These are phyloP conservation scores for Ceratina japonica DNA, from an alignment of 1,140 invertebrate species.

Conservation along the genomic window DNA sequence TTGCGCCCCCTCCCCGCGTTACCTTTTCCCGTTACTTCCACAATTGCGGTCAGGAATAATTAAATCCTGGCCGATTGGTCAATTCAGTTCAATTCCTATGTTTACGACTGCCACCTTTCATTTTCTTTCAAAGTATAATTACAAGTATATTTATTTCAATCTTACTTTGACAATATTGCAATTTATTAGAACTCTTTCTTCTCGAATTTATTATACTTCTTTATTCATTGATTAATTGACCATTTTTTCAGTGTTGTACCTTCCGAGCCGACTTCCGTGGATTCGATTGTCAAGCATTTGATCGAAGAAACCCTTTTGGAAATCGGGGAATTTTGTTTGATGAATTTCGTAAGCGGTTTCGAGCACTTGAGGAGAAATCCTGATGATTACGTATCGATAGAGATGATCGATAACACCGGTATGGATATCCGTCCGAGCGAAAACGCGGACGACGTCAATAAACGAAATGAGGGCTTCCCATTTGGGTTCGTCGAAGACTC, in stretches of 20 bases:
- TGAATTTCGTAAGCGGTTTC: background rate
- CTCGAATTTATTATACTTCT: background rate
- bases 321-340: too few species aligned
- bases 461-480: too few species aligned
- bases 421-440: background rate
- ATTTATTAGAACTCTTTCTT: too few species aligned
- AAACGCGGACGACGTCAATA: too few species aligned
- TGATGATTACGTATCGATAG: background rate
- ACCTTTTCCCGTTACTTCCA: constrained; percentile 12
- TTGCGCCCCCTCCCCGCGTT: background rate
- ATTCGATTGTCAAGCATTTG: background rate
- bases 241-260: too few species aligned
- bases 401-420: background rate
- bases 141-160: too few species aligned
- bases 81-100: constrained; percentile 4
- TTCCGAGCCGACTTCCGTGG: too few species aligned
- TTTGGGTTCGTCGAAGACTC: background rate
- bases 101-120: background rate
- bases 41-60: background rate
- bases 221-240: too few species aligned
- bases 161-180: too few species aligned
- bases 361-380: background rate
- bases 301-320: too few species aligned
- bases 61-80: background rate
- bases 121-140: background rate